These are phyloP conservation scores for Campoletis sonorensis DNA, from an alignment of 1,140 invertebrate species.

Conservation along the genomic window DNA sequence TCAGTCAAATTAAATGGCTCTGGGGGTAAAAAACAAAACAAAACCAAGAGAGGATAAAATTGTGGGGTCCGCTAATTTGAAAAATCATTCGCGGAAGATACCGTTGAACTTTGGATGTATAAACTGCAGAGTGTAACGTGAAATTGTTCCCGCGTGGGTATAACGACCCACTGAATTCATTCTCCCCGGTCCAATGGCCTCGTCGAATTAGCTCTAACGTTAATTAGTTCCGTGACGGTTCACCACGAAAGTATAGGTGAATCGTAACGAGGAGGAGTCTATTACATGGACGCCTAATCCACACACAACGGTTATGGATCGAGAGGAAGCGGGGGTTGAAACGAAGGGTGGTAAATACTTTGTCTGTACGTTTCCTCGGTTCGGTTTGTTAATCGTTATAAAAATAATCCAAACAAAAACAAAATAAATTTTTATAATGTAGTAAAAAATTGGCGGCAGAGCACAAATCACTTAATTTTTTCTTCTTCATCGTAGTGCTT, in stretches of 20 bases:
- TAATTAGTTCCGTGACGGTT: slow-evolving; percentile 62
- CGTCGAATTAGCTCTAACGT: slow-evolving; percentile 52
- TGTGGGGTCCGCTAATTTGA: too few species aligned
- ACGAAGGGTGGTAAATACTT: neutral
- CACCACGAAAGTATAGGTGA: slow-evolving; percentile 56
- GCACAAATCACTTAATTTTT: too few species aligned
- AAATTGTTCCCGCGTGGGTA: neutral
- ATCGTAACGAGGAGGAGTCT: slow-evolving; percentile 51
- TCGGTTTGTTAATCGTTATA: too few species aligned
- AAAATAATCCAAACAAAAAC: too few species aligned
- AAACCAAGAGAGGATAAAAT: too few species aligned
- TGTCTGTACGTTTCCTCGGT: neutral
- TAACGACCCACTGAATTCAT: slow-evolving; percentile 5
- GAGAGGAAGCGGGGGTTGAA: neutral
- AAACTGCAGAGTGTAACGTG: neutral
- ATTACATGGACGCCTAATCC: neutral
- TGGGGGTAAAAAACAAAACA: too few species aligned
- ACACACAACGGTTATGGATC: neutral
- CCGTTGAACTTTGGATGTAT: neutral
- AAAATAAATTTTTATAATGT: too few species aligned
- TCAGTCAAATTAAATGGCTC: too few species aligned
- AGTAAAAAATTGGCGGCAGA: too few species aligned
- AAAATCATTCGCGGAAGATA: neutral
- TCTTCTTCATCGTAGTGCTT: too few species aligned
- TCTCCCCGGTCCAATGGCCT: slow-evolving; percentile 13